Base-by-base conservation (phyloP, 2,797 vertebrate species). In the Chloroceryle amazona region DNA sequence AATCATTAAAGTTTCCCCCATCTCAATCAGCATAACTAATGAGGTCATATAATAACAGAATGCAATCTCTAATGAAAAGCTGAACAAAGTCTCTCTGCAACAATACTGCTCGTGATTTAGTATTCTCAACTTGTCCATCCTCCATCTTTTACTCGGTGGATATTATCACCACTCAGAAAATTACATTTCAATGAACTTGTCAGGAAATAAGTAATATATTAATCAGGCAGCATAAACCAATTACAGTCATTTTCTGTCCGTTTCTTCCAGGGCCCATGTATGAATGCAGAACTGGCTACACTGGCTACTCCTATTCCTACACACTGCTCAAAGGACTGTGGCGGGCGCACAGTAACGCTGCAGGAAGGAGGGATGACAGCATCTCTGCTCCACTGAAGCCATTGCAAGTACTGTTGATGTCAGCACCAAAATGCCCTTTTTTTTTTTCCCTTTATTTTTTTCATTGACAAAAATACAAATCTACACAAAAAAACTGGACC, bases 101-200 rank as follows among this genome's bases (percentile, higher is more conserved):
- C 80, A 93, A 89, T 58, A 47, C 31, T 19, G 41, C 71, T 42
- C 0, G 0, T 85, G 90, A 97, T 96, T 96, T 76, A 96, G 93
- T 60, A 93, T 93, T 90, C 94, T 85, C 82, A 86, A 82, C 91
- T 85, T 92, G 91, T 93, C 81, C 91, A 89, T 94, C 94, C 96
- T 95, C 94, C 90, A 67, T 93, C 84, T 96, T 96, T 92, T 90
- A 89, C 65, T 94, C 88, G 67, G 93, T 92, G 94, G 91, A 85
- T 94, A 96, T 93, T 96, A 96, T 94, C 96, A 93, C 88, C 88
- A 90, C 93, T 97, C 94, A 95, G 94, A 97, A 97, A 97, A 97
- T 96, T 96, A 96, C 95, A 90, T 96, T 97, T 96, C 95, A 97
- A 96, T 97, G 96, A 96, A 97, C 91, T 96, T 97, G 96, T 96